Conservation (phyloP, 2,797 vertebrate species). For the Glyptemys insculpta region DNA sequence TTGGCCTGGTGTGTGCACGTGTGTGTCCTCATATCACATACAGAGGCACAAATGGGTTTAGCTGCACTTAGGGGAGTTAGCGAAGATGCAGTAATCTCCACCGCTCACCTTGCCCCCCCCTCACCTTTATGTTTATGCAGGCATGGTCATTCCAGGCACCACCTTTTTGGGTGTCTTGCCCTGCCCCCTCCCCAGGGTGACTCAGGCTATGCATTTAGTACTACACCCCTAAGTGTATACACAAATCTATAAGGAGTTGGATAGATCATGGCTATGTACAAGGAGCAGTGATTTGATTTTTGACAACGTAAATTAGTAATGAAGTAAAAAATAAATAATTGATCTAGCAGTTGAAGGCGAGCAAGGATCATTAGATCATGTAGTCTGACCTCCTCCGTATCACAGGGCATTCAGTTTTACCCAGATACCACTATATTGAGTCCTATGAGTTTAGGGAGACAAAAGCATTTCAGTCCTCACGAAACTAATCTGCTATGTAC, state of each 20-base stretch:
- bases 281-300: not conserved
- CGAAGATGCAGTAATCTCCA: not conserved
- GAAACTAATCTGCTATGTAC: no score
- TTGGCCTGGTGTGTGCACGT: not conserved
- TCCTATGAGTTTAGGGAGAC: no score
- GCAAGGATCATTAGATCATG: no score
- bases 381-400: no score
- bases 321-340: not conserved
- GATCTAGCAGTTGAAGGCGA: no score
- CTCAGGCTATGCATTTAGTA: no score
- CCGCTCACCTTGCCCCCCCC: not conserved
- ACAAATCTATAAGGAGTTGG: not conserved
- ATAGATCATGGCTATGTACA: not conserved
- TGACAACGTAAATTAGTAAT: not conserved
- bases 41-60: not conserved
- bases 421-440: no score
- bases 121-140: accelerated
- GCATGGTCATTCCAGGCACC: not conserved
- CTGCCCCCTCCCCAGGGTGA: no score
- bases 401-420: no score
- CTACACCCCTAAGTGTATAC: not conserved
- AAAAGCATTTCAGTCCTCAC: no score
- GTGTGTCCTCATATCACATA: not conserved
- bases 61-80: not conserved
- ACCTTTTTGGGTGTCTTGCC: not conserved